These are phyloP conservation scores for Nomada fucata DNA, from an alignment of 2,888 invertebrate species.

Conservation along the genomic window DNA sequence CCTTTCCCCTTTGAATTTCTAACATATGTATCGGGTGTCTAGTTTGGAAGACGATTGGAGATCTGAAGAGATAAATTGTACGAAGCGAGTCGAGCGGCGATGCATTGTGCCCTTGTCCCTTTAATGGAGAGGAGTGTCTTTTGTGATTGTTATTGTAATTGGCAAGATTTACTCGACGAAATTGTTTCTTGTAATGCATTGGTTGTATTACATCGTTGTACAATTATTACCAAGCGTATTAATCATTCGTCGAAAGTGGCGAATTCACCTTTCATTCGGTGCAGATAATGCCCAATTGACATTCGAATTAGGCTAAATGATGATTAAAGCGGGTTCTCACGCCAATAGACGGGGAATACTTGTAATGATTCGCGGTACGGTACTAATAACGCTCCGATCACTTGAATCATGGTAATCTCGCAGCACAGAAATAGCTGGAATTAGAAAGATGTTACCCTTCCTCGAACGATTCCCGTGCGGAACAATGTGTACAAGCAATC, in stretches of 20 bases:
- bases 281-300: too few relatives aligned
- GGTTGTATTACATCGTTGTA: too few relatives aligned
- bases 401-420: neutral
- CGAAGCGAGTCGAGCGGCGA: neutral
- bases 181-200: too few relatives aligned
- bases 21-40: too few relatives aligned
- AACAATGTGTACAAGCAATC: slow-evolving; percentile 61
- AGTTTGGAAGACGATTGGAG: neutral
- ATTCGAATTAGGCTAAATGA: neutral
- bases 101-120: neutral
- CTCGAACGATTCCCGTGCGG: slow-evolving; percentile 26
- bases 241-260: too few relatives aligned
- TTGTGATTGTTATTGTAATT: neutral
- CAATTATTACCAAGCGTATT: too few relatives aligned
- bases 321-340: neutral
- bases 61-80: neutral
- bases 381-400: slow-evolving; percentile 18
- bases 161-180: too few relatives aligned
- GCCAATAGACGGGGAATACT: neutral
- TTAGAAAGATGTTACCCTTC: slow-evolving; percentile 9
- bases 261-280: too few relatives aligned
- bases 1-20: too few relatives aligned
- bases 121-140: neutral
- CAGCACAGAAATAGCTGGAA: neutral
- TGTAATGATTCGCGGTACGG: neutral